Percentiles rank a stretch among this genome's conserved stretches.
Evolutionary conservation across 2,888 invertebrate species (phyloP).

Genomic region (Harpalus rufipes): DNA sequence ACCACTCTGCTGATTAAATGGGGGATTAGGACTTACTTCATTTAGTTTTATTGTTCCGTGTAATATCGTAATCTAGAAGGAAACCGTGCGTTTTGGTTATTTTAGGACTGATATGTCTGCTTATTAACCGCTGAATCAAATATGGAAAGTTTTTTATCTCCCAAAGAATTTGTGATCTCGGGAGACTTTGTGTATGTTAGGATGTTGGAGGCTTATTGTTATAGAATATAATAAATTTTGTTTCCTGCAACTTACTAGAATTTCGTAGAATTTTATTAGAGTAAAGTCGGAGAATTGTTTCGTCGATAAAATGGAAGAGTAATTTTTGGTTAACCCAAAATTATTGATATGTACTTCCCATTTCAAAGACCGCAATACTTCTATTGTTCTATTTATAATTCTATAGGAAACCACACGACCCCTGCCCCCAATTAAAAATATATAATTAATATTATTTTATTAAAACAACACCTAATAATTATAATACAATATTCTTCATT

Average conservation of each 20-base stretch:
- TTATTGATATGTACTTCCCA: too few species aligned
- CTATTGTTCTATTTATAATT: too few species aligned
- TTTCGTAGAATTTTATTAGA: too few species aligned
- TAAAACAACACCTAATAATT: too few species aligned
- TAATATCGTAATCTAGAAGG: conserved; percentile 52
- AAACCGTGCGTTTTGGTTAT: conserved; percentile 44
- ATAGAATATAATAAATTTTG: conserved; percentile 19
- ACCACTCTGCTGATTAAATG: conserved; percentile 65
- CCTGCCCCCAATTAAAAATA: too few species aligned
- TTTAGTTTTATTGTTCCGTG: conserved; percentile 60
- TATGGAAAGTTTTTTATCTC: conserved; percentile 42
- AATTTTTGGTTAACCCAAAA: too few species aligned
- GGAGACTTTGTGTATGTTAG: not conserved
- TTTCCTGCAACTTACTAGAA: not conserved
- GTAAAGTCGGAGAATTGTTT: too few species aligned
- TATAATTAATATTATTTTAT: too few species aligned
- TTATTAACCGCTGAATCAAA: conserved; percentile 48
- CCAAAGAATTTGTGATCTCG: not conserved
- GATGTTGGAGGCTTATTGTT: conserved; percentile 3
- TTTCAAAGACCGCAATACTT: too few species aligned
- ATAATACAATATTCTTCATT: too few species aligned
- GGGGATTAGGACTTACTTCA: conserved; percentile 57
- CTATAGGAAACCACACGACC: too few species aligned
- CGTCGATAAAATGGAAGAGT: too few species aligned
- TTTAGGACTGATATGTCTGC: conserved; percentile 27